A percentile compares a stretch with the other conserved stretches of the same genome.
Conservation (phyloP, 2,113 vertebrate species). For the Pyrgilauda ruficollis region DNA sequence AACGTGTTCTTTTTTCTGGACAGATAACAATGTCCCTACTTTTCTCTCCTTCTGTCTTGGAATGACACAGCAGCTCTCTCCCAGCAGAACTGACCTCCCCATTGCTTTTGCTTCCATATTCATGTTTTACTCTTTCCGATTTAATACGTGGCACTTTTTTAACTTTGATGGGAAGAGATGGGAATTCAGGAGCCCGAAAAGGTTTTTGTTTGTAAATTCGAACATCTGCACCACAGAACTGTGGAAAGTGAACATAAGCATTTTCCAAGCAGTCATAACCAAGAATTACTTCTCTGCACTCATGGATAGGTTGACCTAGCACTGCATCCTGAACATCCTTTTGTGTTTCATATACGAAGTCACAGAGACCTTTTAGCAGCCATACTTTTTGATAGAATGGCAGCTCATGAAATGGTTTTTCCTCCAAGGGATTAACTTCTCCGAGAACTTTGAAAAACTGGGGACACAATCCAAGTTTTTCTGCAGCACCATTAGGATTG, state of each 20-base stretch:
- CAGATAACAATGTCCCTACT: background rate
- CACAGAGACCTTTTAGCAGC: constrained; percentile 95
- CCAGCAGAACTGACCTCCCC: constrained; percentile 48
- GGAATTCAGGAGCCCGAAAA: constrained; percentile 83
- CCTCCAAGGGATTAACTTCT: constrained; percentile 87
- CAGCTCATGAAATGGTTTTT: constrained; percentile 89
- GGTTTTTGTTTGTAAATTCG: constrained; percentile 94
- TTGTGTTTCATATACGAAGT: constrained; percentile 94
- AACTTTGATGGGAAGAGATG: constrained; percentile 79
- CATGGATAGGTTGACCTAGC: constrained; percentile 93
- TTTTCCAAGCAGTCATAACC: constrained; percentile 94
- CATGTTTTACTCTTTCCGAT: constrained; percentile 69
- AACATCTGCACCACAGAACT: constrained; percentile 96
- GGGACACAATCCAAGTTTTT: constrained; percentile 88
- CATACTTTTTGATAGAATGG: constrained; percentile 91
- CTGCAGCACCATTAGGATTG: constrained; percentile 81
- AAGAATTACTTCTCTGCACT: constrained; percentile 96
- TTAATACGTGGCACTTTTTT: constrained; percentile 72
- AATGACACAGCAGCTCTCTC: constrained; percentile 16
- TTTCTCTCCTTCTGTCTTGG: constrained; percentile 45
- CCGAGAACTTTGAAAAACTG: constrained; percentile 91
- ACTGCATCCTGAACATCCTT: constrained; percentile 93
- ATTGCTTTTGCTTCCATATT: constrained; percentile 64
- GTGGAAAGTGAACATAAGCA: constrained; percentile 95
- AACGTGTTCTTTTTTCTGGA: constrained; percentile 1